phyloP scores from a whole-genome alignment of 1,140 invertebrate species.

The Odontomachus brunneus region DNA sequence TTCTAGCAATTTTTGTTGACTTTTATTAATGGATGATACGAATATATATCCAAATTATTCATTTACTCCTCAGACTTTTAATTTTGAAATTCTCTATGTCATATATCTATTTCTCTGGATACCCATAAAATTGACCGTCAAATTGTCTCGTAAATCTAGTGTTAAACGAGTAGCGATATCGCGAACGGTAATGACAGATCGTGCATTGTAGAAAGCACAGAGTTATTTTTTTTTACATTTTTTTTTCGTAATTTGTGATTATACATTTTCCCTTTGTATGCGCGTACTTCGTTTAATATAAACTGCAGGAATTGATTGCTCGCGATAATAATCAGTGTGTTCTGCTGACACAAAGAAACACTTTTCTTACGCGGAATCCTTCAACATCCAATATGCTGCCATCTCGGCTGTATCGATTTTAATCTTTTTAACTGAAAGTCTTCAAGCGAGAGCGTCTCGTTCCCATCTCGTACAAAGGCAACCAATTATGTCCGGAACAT shows the following conservation, averaged over 20 bases:
- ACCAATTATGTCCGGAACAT: slow-evolving; percentile 71
- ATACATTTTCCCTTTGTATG: no score
- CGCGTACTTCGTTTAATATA: not conserved
- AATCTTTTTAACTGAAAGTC: slow-evolving; percentile 42
- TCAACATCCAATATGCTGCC: slow-evolving; percentile 35
- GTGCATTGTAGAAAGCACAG: not conserved
- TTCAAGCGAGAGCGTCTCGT: slow-evolving; percentile 42
- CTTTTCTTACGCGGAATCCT: not conserved
- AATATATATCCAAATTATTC: no score
- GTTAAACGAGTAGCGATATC: no score
- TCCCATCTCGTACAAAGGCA: slow-evolving; percentile 60
- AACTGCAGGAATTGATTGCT: not conserved
- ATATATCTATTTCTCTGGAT: no score
- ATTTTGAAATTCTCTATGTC: no score
- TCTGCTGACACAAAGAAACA: slow-evolving; percentile 7
- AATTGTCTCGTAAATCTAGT: no score
- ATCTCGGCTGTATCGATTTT: slow-evolving; percentile 25
- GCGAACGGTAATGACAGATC: no score
- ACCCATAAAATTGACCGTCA: no score
- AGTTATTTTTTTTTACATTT: not conserved
- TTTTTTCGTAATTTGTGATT: no score
- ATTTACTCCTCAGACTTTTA: no score
- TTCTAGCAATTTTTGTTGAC: no score
- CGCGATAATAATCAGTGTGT: slow-evolving; percentile 2
- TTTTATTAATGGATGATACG: no score